phyloP scores from a whole-genome alignment of 1,140 invertebrate genomes.

The Drosophila obscura region DNA sequence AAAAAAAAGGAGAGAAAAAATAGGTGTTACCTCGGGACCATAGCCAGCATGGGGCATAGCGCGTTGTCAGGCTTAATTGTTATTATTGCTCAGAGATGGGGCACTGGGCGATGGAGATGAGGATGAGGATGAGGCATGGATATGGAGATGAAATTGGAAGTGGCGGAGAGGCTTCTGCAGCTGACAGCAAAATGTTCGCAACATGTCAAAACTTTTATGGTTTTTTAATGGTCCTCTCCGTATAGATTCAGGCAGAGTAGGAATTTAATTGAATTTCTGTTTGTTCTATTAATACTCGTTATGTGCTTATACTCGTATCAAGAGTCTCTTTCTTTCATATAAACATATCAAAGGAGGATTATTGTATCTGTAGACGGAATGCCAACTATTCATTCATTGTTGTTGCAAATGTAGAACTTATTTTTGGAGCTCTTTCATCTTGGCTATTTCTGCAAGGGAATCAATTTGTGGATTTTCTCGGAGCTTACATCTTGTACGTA shows the following conservation, averaged over 20 bases:
- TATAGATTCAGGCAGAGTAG: conserved; percentile 25
- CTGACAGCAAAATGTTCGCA: conserved; percentile 70
- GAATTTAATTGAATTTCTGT: conserved; percentile 60
- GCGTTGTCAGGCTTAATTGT: conserved; percentile 65
- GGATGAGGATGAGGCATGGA: no score
- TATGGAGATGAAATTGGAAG: conserved; percentile 11
- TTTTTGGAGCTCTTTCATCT: no score
- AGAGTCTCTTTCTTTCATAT: no score
- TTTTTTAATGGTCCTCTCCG: conserved; percentile 55
- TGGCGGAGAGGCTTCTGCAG: conserved; percentile 48
- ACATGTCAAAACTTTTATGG: conserved; percentile 68
- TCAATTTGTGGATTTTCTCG: no score
- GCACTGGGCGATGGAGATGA: not conserved
- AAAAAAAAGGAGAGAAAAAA: conserved; percentile 48
- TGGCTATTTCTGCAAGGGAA: not conserved
- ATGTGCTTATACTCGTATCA: no score
- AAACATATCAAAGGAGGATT: no score
- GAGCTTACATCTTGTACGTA: no score
- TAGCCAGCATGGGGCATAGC: conserved; percentile 19
- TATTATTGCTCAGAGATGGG: conserved; percentile 61
- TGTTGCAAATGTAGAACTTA: no score
- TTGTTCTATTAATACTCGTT: conserved; percentile 23
- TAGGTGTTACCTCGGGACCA: conserved; percentile 54
- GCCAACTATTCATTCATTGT: no score
- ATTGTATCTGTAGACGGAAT: no score